Conservation (phyloP, 2,113 vertebrate species). For the Rhinogobius similis region DNA sequence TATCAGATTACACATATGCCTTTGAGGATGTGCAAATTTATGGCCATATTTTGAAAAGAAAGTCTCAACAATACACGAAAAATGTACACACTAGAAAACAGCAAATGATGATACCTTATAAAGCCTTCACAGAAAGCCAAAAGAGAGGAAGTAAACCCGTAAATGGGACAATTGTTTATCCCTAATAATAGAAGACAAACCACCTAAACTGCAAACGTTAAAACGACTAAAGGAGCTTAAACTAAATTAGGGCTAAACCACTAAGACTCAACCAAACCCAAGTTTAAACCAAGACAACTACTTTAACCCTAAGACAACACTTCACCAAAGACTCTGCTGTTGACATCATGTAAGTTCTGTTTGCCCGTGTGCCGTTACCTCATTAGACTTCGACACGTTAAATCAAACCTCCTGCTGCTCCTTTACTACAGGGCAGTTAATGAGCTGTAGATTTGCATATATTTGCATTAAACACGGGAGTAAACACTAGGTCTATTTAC, state of each 20-base stretch:
- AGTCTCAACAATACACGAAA: no score
- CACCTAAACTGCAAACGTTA: not conserved
- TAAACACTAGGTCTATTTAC: not conserved
- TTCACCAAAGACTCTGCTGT: not conserved
- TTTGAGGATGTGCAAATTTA: no score
- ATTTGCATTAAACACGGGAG: not conserved
- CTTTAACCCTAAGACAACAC: not conserved
- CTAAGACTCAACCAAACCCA: constrained; percentile 1
- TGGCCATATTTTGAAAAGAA: no score
- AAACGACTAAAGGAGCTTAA: not conserved
- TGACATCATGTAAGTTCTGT: not conserved
- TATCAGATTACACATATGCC: no score
- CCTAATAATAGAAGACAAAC: no score
- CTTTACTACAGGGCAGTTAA: not conserved
- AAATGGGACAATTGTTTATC: not conserved
- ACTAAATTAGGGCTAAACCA: not conserved
- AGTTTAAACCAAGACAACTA: not conserved
- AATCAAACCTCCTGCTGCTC: not conserved
- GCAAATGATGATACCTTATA: no score
- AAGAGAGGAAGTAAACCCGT: not conserved
- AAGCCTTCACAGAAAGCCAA: no score
- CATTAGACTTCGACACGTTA: not conserved
- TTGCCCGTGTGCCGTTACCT: not conserved
- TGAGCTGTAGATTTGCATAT: constrained; percentile 1
- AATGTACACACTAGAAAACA: no score